Evolutionary conservation across 2,888 invertebrate genomes (phyloP).

Genomic region (Dysmachus trigonus): DNA sequence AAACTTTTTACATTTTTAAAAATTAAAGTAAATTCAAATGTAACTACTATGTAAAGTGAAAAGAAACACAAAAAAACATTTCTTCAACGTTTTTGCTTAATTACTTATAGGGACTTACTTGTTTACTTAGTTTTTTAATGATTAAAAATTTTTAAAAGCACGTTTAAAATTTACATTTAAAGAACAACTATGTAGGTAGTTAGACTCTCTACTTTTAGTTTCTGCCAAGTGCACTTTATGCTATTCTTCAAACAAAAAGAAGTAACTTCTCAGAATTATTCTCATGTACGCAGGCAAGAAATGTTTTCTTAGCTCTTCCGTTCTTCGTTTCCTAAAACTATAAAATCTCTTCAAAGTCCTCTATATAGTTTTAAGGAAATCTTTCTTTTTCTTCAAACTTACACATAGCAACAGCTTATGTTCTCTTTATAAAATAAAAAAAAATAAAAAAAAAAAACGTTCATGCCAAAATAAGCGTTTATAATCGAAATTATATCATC

Average conservation of each 20-base stretch:
- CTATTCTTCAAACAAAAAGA: slow-evolving; percentile 13
- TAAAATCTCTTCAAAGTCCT: neutral
- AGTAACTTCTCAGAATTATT: neutral
- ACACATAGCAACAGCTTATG: neutral
- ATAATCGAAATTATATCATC: slow-evolving; percentile 8
- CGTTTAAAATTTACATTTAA: slow-evolving; percentile 19
- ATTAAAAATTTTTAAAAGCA: slow-evolving; percentile 22
- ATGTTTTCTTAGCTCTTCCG: neutral
- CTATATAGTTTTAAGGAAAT: neutral
- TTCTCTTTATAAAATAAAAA: neutral
- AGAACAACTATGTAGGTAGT: neutral
- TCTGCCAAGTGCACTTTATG: slow-evolving; percentile 48
- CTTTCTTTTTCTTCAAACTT: neutral
- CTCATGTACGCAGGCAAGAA: neutral
- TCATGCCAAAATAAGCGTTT: neutral
- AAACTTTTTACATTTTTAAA: slow-evolving; percentile 38
- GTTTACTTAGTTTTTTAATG: slow-evolving; percentile 15
- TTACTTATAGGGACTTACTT: neutral
- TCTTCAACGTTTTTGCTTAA: slow-evolving; percentile 22
- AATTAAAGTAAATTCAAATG: slow-evolving; percentile 17
- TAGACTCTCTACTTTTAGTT: slow-evolving; percentile 21
- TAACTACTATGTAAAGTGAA: neutral
- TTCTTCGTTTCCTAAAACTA: neutral
- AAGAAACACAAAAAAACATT: neutral
- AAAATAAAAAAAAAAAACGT: neutral